These are phyloP conservation scores for Cynodonichthys magdalenae DNA, from an alignment of 2,797 vertebrate species.

Conservation along the genomic window DNA sequence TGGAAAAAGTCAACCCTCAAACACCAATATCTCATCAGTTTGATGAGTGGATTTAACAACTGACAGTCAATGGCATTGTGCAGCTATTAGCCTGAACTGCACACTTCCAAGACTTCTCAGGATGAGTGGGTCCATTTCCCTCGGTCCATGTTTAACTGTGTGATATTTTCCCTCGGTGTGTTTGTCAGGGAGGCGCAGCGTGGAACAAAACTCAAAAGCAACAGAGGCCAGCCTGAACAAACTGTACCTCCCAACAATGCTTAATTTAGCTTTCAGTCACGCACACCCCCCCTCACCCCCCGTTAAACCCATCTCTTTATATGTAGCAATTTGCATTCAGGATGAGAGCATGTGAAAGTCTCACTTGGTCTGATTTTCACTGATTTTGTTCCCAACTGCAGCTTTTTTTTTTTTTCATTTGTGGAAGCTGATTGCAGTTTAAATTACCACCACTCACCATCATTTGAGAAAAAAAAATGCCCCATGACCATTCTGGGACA, in stretches of 20 bases:
- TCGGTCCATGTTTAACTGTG: slow-evolving; percentile 36
- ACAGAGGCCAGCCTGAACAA: slow-evolving; percentile 25
- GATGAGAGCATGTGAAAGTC: slow-evolving; percentile 25
- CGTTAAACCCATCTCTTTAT: slow-evolving; percentile 19
- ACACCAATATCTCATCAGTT: slow-evolving; percentile 45
- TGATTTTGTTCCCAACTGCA: slow-evolving; percentile 52
- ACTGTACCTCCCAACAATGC: slow-evolving; percentile 19
- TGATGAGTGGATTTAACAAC: slow-evolving; percentile 51
- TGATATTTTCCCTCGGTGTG: slow-evolving; percentile 35
- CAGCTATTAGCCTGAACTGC: slow-evolving; percentile 40
- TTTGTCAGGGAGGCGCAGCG: slow-evolving; percentile 34
- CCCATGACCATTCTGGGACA: slow-evolving; percentile 27
- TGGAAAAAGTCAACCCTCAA: slow-evolving; percentile 49
- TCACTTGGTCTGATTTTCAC: slow-evolving; percentile 57
- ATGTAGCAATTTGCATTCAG: slow-evolving; percentile 51
- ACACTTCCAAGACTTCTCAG: slow-evolving; percentile 29
- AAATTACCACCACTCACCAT: slow-evolving; percentile 40
- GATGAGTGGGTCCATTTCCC: slow-evolving; percentile 18
- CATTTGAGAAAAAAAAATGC: slow-evolving; percentile 14
- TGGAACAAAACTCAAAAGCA: slow-evolving; percentile 31
- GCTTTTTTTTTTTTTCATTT: slow-evolving; percentile 15
- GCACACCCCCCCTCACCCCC: background rate
- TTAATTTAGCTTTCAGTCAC: slow-evolving; percentile 40
- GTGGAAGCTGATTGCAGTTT: slow-evolving; percentile 53
- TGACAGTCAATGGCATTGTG: slow-evolving; percentile 32